These are phyloP conservation scores for Thelaira solivaga DNA, from an alignment of 2,888 invertebrate genomes.

Conservation along the genomic window DNA sequence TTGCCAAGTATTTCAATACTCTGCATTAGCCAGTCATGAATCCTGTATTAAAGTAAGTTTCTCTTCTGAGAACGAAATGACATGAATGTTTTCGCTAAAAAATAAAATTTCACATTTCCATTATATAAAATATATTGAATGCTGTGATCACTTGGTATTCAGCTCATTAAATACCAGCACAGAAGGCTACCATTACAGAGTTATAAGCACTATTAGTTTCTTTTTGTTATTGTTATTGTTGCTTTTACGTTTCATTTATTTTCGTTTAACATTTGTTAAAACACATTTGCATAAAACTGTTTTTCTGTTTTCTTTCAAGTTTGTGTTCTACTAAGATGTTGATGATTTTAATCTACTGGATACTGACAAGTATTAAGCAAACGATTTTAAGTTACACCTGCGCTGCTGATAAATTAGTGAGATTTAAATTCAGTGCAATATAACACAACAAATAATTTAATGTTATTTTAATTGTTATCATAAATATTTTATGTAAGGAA, in stretches of 20 bases:
- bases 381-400: constrained; percentile 4
- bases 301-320: constrained; percentile 6
- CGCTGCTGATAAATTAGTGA: not conserved
- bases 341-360: not conserved
- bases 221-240: not conserved
- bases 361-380: not conserved
- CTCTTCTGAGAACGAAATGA: not conserved
- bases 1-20: no score
- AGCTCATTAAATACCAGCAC: not conserved
- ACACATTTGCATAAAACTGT: constrained; percentile 34
- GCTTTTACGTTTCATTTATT: not conserved
- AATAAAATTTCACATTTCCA: no score
- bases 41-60: no score
- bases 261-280: constrained; percentile 15
- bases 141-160: no score
- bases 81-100: no score
- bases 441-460: no score
- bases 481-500: not conserved
- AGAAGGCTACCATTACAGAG: not conserved
- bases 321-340: not conserved
- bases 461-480: not conserved
- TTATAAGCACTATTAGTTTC: constrained; percentile 3
- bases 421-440: not conserved
- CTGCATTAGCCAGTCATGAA: no score
- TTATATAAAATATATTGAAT: no score